Percentiles rank a stretch among this genome's conserved stretches.
These are phyloP conservation scores for Heliconius charithonia DNA, from an alignment of 2,888 invertebrate genomes.

Conservation along the genomic window DNA sequence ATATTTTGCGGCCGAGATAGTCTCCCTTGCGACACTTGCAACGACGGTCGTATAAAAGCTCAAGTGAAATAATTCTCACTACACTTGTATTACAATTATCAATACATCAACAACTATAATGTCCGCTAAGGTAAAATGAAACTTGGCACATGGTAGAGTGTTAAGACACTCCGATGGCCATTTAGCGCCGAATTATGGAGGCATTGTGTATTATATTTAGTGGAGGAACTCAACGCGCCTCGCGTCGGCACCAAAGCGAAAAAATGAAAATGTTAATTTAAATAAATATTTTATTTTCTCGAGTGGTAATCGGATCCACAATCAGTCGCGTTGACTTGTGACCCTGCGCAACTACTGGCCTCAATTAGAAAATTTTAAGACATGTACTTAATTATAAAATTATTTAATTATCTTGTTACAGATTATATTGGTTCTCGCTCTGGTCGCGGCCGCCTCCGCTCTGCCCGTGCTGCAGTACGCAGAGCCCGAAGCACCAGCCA, in stretches of 20 bases:
- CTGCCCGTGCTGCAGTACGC: slow-evolving; percentile 52
- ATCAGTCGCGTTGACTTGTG: too few relatives aligned
- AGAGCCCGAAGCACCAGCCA: slow-evolving; percentile 67
- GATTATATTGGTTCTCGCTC: slow-evolving; percentile 53
- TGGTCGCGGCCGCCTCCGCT: slow-evolving; percentile 55
- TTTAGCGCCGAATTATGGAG: too few relatives aligned
- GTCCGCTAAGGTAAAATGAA: slow-evolving; percentile 44
- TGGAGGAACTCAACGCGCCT: too few relatives aligned
- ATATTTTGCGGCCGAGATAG: neutral
- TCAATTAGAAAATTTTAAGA: too few relatives aligned
- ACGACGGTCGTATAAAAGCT: slow-evolving; percentile 5
- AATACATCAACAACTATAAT: slow-evolving; percentile 21
- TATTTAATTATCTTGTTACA: neutral
- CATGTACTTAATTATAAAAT: neutral
- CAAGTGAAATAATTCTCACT: neutral
- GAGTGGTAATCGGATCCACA: too few relatives aligned
- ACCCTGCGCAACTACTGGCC: too few relatives aligned
- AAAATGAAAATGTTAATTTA: slow-evolving; percentile 47
- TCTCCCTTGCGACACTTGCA: neutral
- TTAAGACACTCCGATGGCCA: too few relatives aligned
- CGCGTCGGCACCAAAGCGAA: too few relatives aligned
- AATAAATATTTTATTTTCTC: neutral
- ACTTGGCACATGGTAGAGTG: too few relatives aligned
- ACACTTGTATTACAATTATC: slow-evolving; percentile 1
- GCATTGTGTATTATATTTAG: too few relatives aligned